A percentile compares a stretch with the other conserved stretches of the same genome.
These are phyloP conservation scores for Aleiodes alternator DNA, from an alignment of 2,888 invertebrate genomes.

Conservation along the genomic window DNA sequence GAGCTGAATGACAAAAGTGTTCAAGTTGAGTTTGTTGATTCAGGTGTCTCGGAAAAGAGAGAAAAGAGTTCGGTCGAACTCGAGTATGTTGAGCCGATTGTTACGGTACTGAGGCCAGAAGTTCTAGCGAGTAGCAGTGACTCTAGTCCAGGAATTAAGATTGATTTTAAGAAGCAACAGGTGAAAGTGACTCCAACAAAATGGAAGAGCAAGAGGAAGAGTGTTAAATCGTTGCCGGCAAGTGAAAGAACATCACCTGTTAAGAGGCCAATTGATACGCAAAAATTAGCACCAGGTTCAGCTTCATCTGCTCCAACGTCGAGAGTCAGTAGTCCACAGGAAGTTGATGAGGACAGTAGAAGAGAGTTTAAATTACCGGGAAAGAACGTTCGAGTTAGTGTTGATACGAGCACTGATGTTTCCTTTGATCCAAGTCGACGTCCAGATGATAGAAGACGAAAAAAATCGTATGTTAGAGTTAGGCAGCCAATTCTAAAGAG, in stretches of 20 bases:
- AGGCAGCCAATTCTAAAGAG: conserved; percentile 36
- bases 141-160: conserved; percentile 60
- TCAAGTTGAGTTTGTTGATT: conserved; percentile 57
- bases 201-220: conserved; percentile 53
- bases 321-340: conserved; percentile 58
- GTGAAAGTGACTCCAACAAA: conserved; percentile 64
- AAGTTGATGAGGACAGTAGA: conserved; percentile 39
- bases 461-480: conserved; percentile 19
- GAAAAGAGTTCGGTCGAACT: conserved; percentile 16
- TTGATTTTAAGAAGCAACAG: conserved; percentile 63
- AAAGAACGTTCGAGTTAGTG: background rate
- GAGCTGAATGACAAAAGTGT: conserved; percentile 57
- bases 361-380: conserved; percentile 8
- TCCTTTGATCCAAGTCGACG: background rate
- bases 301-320: conserved; percentile 58
- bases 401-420: conserved; percentile 26
- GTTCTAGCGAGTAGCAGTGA: conserved; percentile 58
- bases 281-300: conserved; percentile 34
- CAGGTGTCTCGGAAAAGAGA: conserved; percentile 1
- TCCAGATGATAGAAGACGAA: too few species aligned
- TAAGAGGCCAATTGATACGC: conserved; percentile 50
- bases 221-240: conserved; percentile 54
- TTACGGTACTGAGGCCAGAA: conserved; percentile 64
- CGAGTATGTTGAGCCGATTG: conserved; percentile 62
- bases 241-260: conserved; percentile 59